These are phyloP conservation scores for Halictus rubicundus DNA, from an alignment of 1,140 invertebrate genomes.

Conservation along the genomic window DNA sequence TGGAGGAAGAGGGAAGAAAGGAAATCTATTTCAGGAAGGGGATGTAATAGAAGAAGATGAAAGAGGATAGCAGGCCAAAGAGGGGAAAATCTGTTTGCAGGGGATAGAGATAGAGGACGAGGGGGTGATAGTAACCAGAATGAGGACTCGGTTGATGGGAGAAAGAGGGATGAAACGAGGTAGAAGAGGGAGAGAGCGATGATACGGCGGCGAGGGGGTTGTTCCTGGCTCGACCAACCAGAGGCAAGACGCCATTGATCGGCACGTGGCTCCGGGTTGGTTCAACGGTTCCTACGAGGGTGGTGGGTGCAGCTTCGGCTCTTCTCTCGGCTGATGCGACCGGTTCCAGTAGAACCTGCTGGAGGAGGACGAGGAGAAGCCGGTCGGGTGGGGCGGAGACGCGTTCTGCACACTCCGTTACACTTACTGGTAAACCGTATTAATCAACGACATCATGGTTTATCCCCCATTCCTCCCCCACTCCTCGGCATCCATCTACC, in stretches of 20 bases:
- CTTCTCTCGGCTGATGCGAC: slow-evolving; percentile 41
- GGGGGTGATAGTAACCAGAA: neutral
- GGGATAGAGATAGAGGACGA: slow-evolving; percentile 17
- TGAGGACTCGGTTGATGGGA: neutral
- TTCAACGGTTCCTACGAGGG: slow-evolving; percentile 58
- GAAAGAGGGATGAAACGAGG: neutral
- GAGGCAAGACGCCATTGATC: slow-evolving; percentile 80
- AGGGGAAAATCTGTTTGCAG: slow-evolving; percentile 16
- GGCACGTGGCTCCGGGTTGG: slow-evolving; percentile 76
- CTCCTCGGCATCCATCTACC: slow-evolving; percentile 52
- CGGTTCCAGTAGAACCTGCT: slow-evolving; percentile 24
- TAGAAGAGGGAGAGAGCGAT: slow-evolving; percentile 17
- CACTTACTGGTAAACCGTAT: slow-evolving; percentile 82
- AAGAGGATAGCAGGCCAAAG: neutral
- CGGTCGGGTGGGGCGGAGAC: slow-evolving; percentile 48
- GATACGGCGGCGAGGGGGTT: slow-evolving; percentile 63
- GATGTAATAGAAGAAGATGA: neutral
- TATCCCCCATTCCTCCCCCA: slow-evolving; percentile 71
- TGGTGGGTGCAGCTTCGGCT: slow-evolving; percentile 54
- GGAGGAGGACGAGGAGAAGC: slow-evolving; percentile 37
- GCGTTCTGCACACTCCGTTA: slow-evolving; percentile 80
- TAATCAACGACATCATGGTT: slow-evolving; percentile 81
- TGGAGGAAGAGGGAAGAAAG: neutral
- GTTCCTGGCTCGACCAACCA: slow-evolving; percentile 76
- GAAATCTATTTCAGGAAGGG: slow-evolving; percentile 6